Base-by-base conservation (phyloP, 2,888 invertebrate species). In the Lochmaea capreae region DNA sequence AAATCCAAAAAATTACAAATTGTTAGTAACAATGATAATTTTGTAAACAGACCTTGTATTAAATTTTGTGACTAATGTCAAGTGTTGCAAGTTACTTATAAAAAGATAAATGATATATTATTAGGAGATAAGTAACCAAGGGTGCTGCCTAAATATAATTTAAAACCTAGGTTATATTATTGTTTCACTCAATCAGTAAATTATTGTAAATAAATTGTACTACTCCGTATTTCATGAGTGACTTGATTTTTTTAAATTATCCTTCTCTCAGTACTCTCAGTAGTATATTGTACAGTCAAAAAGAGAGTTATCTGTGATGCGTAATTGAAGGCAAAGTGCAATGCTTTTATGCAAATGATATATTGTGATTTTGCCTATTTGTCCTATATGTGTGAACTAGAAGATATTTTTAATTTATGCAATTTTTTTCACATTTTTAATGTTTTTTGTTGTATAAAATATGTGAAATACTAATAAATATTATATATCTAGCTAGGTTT, bases 331-430 rank as follows among this genome's bases (percentile, higher is more conserved):
- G 87, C 85, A 86, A 86, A 86, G 87, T 87, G 87, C 87, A 87
- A 87, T 87, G 86, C 85, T 87, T 87, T 84, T 82, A 81, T 80
- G 79, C 79, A 82, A 81, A 82, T 80, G 79, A 85, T 82, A 85
- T 82, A 84, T 85, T 86, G 86, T 86, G 86, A 86, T 86, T 86
- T 85, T 85, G 85, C 86, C 85, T 81, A 85, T 83, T 84, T 86
- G 84, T 85, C 85, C 86, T 86, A 86, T 84, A 80, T 82, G 84
- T 86, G 84, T 85, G 84, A 85, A 84, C 81, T 85, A 84, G 83
- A 82, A 83, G 82, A 83, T 84, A 83, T 84, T 84, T 78, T 85
- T 85, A 85, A 85, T 86, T 84, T 84, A 83, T 84, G 81, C 81
- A 82, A 78, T 81, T 79, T 84, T 83, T 84, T 84, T 84, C 84